Conservation (phyloP, 2,888 invertebrate genomes). For the Plagodis pulveraria region DNA sequence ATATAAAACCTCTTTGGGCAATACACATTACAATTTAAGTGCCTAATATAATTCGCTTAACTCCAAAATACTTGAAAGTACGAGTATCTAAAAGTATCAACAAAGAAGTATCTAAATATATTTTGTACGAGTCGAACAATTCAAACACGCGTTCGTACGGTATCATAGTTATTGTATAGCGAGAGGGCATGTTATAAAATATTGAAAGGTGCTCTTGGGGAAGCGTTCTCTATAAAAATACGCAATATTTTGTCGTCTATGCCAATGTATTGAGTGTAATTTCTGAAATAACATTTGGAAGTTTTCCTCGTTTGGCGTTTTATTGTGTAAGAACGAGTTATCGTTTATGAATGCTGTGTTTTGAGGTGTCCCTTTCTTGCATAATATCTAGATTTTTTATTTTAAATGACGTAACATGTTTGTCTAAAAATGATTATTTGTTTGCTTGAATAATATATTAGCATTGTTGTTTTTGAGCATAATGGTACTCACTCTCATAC, state of each 20-base stretch:
- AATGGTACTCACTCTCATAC: too few relatives aligned
- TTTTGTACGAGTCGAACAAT: not conserved
- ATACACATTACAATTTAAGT: too few relatives aligned
- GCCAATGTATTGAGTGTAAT: constrained; percentile 14
- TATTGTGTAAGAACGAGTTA: constrained; percentile 15
- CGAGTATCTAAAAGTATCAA: too few relatives aligned
- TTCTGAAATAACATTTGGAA: constrained; percentile 16
- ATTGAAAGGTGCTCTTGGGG: constrained; percentile 8
- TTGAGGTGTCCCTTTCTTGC: not conserved
- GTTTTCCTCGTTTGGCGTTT: constrained; percentile 11
- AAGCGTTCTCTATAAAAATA: constrained; percentile 7
- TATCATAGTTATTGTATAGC: constrained; percentile 1
- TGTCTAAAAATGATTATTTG: not conserved
- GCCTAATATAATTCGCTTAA: too few relatives aligned
- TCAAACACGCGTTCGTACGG: not conserved
- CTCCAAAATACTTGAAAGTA: too few relatives aligned
- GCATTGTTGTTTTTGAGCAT: too few relatives aligned
- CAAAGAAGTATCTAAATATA: too few relatives aligned
- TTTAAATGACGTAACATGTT: not conserved
- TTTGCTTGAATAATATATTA: too few relatives aligned
- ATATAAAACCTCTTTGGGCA: too few relatives aligned
- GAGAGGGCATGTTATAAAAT: constrained; percentile 6
- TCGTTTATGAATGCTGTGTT: not conserved
- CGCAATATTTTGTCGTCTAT: not conserved
- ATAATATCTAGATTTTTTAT: too few relatives aligned